A percentile compares a stretch with the other conserved stretches of the same genome.
phyloP scores from a whole-genome alignment of 2,888 invertebrate genomes.

The Melangyna quadrimaculata region DNA sequence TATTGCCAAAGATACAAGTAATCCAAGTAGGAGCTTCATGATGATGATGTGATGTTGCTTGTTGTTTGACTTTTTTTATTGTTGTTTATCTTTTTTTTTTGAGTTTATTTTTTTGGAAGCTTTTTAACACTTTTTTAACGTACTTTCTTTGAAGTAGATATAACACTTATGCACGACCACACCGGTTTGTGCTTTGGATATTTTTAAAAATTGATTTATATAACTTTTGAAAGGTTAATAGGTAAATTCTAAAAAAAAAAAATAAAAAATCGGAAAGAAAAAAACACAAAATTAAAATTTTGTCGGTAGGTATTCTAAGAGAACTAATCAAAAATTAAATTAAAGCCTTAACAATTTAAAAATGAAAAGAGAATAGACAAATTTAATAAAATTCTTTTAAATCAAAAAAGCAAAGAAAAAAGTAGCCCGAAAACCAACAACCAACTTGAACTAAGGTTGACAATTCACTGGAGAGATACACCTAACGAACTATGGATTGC shows the following conservation, averaged over 20 bases:
- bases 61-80: conserved; percentile 37
- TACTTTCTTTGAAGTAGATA: not conserved
- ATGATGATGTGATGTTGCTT: conserved; percentile 72
- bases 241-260: conserved; percentile 50
- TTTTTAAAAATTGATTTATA: conserved; percentile 34
- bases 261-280: conserved; percentile 19
- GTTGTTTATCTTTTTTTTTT: conserved; percentile 24
- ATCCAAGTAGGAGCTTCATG: conserved; percentile 77
- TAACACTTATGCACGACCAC: conserved; percentile 47
- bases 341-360: not conserved
- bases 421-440: conserved; percentile 51
- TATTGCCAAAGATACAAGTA: conserved; percentile 76
- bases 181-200: conserved; percentile 50
- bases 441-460: conserved; percentile 71
- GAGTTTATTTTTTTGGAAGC: conserved; percentile 15
- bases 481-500: conserved; percentile 62
- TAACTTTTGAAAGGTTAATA: conserved; percentile 13
- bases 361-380: conserved; percentile 16
- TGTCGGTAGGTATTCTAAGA: not conserved
- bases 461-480: conserved; percentile 68
- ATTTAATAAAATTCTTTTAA: not conserved
- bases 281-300: conserved; percentile 22
- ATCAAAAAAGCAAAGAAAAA: not conserved
- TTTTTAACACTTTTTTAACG: conserved; percentile 40
- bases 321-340: not conserved